phyloP scores from a whole-genome alignment of 2,888 invertebrate genomes.

The Tachystola acroxantha region DNA sequence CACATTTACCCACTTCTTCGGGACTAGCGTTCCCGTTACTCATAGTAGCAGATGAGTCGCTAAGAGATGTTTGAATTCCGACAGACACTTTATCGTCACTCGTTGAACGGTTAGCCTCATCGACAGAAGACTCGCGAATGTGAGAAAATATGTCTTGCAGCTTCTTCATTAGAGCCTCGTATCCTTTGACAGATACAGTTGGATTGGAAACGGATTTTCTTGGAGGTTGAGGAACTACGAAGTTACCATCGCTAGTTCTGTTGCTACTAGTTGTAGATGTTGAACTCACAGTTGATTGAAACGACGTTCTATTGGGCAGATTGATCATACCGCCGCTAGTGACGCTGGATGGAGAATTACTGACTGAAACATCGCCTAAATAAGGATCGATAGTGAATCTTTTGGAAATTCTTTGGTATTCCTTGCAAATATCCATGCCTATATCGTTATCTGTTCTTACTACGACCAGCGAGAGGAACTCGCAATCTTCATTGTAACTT shows the following conservation, averaged over 20 bases:
- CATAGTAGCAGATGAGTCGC: constrained; percentile 36
- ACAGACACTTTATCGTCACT: constrained; percentile 62
- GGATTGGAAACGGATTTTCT: constrained; percentile 60
- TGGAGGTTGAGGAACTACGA: constrained; percentile 70
- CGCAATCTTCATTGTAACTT: constrained; percentile 64
- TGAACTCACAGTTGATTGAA: constrained; percentile 62
- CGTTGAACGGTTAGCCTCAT: constrained; percentile 45
- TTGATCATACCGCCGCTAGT: constrained; percentile 66
- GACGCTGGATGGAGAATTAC: constrained; percentile 67
- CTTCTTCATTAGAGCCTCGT: constrained; percentile 60
- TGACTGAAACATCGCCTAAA: constrained; percentile 59
- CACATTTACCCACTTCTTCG: constrained; percentile 57
- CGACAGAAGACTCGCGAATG: constrained; percentile 46
- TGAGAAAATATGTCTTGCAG: constrained; percentile 65
- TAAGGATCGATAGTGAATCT: constrained; percentile 68
- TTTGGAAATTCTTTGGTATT: constrained; percentile 69
- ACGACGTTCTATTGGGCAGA: constrained; percentile 61
- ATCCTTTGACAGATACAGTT: constrained; percentile 61
- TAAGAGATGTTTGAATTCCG: constrained; percentile 55
- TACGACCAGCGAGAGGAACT: constrained; percentile 63
- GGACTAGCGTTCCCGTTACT: constrained; percentile 69
- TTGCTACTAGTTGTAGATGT: constrained; percentile 53
- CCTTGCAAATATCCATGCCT: constrained; percentile 67
- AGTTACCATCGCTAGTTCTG: constrained; percentile 67
- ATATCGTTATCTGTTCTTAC: constrained; percentile 66